Conservation (phyloP, 2,797 vertebrate genomes). For the Notamacropus eugenii region DNA sequence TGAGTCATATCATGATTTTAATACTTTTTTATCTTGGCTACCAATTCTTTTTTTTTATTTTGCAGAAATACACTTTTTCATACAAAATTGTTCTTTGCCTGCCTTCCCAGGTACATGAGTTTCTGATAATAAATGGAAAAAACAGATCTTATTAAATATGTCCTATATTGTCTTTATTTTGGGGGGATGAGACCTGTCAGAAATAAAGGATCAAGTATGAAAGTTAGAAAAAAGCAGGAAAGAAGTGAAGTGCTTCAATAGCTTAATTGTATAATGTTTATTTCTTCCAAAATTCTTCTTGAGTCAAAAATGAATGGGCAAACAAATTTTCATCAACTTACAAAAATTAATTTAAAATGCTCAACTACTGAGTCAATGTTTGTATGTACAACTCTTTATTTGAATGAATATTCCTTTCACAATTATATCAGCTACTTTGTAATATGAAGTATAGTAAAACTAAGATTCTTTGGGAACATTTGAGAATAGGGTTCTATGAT, state of each 20-base stretch:
- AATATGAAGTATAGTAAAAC: not conserved
- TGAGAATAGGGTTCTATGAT: not conserved
- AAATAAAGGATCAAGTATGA: not conserved
- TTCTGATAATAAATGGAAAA: conserved; percentile 1
- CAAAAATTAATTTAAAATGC: not conserved
- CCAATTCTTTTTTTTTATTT: conserved; percentile 8
- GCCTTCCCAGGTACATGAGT: not conserved
- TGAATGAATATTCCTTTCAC: not conserved
- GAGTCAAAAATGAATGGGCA: not conserved
- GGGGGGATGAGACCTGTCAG: not conserved
- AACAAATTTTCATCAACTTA: not conserved
- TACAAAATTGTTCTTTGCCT: not conserved
- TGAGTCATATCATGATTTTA: not conserved
- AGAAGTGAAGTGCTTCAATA: not conserved
- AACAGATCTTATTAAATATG: not conserved
- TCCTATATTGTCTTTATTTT: not conserved
- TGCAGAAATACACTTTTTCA: not conserved
- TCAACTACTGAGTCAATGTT: not conserved
- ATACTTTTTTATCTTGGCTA: not conserved
- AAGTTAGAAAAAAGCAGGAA: not conserved
- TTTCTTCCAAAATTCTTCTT: not conserved
- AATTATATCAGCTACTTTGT: not conserved
- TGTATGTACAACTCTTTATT: not conserved
- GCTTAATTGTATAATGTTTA: not conserved
- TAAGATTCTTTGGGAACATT: not conserved